Base-by-base conservation (phyloP, 2,113 vertebrate species). In the Ramphastos sulfuratus region DNA sequence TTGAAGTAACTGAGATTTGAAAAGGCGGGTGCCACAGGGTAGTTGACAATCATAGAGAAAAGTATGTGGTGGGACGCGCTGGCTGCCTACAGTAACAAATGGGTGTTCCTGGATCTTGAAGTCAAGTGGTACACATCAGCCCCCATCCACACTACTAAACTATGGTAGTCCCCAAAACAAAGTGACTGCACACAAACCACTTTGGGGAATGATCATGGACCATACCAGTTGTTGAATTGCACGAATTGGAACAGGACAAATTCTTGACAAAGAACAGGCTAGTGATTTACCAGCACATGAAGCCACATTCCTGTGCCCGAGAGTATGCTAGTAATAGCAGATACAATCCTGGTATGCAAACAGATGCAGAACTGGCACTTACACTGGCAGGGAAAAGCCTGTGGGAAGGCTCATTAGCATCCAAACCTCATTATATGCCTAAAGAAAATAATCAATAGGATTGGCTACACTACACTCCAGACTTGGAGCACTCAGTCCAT, bases 401-500 rank as follows among this genome's bases (percentile, higher is more conserved):
- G 20, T 21, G 7, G n/a, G 21, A 65, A 12, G 52, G 42, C 4
- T 46, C 0, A 0, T 52, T 33, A 23, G 28, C 30, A 69, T 10
- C 15, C 75, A 55, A 4, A 10, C 15, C 8, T 16, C 16, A 10
- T 5, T 5, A 16, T 9, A 5, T 6, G 21, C 12, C 6, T 79
- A 7, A 54, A 19, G 50, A 35, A 25, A 33, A 37, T 28, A 21
- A 42, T 39, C 55, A 23, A 5, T 0, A 58, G 28, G 8, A 12
- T 25, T 25, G 44, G 28, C 21, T 69, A 46, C 24, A 44, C 58
- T 48, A 11, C 28, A 33, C 9, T 42, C 35, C 42, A 12, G 23
- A 4, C 42, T 39, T 2, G 54, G 37, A 72, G 50, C 58, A 61
- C 8, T 37, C 48, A 30, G 23, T 70, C 50, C n/a, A 12, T 17